Base-by-base conservation (phyloP, 2,113 vertebrate species). In the Plotosus lineatus region DNA sequence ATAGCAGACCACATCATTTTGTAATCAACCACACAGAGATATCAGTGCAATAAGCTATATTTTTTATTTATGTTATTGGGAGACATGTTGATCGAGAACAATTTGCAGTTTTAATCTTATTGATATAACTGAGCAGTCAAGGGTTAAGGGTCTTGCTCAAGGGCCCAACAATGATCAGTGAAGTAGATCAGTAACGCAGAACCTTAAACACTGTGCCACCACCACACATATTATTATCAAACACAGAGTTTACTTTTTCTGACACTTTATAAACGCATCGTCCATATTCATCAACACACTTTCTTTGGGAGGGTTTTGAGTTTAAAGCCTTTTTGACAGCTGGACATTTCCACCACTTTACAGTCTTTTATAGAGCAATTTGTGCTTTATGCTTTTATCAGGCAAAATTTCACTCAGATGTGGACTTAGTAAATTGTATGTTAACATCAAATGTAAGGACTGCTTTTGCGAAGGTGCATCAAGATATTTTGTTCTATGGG, bases 381-480 rank as follows among this genome's bases (percentile, higher is more conserved):
- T n/a, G 63, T 65, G 61, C 36, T 65, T 66, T 4, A 14, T 68
- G 65, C 65, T 44, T 44, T 68, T 44, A 68, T 21, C 65, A 66
- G 38, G 6, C 63, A n/a, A 38, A 44, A 23, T 68, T 68, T 44
- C 7, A 68, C 42, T 44, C 12, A 26, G 36, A 3, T n/a, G 42
- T 21, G 42, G 21, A 21, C 40, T 6, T 68, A 23, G 12, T 44
- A 68, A 68, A 44, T 26, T 40, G 21, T 10, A n/a, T 40, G 3
- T 66, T 42, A 42, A n/a, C 42, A 4, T 42, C 63, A 42, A 10
- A n/a, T 42, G 36, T 42, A 66, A 66, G n/a, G 21, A 42, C 19
- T 23, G 38, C 38, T 40, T 66, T 66, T 66, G 12, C 2, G 1
- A 66, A 3, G 33, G 36, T 65, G 19, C 33, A 65, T 38, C 31